Conservation (phyloP, 2,797 vertebrate genomes). For the Salarias fasciatus region DNA sequence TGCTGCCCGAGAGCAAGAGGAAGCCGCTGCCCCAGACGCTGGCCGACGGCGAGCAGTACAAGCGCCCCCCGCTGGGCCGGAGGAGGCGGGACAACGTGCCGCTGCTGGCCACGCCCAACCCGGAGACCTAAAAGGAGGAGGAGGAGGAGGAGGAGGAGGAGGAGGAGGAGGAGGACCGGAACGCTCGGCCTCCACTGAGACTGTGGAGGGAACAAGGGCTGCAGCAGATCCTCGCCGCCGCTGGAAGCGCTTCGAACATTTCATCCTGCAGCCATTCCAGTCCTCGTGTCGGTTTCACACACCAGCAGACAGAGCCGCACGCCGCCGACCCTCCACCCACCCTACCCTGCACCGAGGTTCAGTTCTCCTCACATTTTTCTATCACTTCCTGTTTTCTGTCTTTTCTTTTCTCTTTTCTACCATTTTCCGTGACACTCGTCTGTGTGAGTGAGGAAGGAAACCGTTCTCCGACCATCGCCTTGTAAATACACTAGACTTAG, state of each 20-base stretch:
- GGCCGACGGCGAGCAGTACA: conserved; percentile 88
- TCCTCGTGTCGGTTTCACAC: too few relatives aligned
- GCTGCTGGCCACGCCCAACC: conserved; percentile 89
- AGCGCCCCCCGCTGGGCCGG: conserved; percentile 86
- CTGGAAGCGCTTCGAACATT: conserved; percentile 41
- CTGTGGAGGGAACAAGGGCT: conserved; percentile 20
- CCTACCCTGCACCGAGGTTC: too few relatives aligned
- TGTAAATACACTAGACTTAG: conserved; percentile 70
- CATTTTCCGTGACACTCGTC: background rate
- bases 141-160: conserved; percentile 3
- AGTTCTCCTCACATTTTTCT: too few relatives aligned
- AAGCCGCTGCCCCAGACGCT: conserved; percentile 90
- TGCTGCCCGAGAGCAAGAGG: conserved; percentile 92
- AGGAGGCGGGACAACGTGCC: conserved; percentile 90
- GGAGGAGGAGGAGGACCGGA: conserved; percentile 8
- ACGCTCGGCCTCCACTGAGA: conserved; percentile 15
- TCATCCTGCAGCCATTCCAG: conserved; percentile 60
- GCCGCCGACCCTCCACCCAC: background rate
- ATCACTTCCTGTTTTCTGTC: too few relatives aligned
- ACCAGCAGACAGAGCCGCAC: conserved; percentile 4
- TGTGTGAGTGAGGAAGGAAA: background rate
- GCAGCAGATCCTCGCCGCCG: conserved; percentile 1
- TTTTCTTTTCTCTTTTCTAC: too few relatives aligned
- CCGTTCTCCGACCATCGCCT: conserved; percentile 5
- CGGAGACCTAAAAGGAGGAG: conserved; percentile 82